Base-by-base conservation (phyloP, 30 jellyfish, hydroid and myxozoan genomes). In the Sanderia malayensis region DNA sequence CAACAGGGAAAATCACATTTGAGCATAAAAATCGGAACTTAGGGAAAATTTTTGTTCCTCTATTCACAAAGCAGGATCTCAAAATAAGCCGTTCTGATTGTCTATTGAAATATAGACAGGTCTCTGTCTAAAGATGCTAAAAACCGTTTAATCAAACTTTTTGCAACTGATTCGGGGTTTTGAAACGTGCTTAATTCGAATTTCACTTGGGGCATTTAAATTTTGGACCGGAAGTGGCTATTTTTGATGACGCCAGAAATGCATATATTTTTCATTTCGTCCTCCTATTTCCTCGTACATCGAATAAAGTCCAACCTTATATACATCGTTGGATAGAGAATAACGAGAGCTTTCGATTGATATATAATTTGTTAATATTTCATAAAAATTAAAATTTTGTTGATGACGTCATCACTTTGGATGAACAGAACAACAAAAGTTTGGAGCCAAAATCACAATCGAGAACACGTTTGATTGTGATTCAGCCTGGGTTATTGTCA, bases 141-240 rank as follows among this genome's bases (percentile, higher is more conserved):
- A 60, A 60, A 60, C 73, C 73, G 6, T 60, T 26, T 60, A 60
- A 45, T 60, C 73, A 60, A 60, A 60, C 73, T 60, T 60, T 27
- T 60, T 44, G 45, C 25, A 60, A 60, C 73, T 60, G 73, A 60
- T 60, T 60, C 10, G 44, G 73, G 73, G 73, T 17, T 60, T 60
- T 60, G 73, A 60, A 45, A 60, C 73, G 26, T 60, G 73, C 73
- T 19, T 44, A 45, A 18, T 18, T 60, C 73, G 30, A 60, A 3
- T 60, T 60, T 60, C 73, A 60, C 44, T 60, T 60, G 44, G 73
- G 73, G 73, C 73, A 60, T 60, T 44, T 60, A 18, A 45, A 26
- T 18, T 60, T 26, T 60, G 20, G 20, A 45, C 20, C 46, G 46
- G 73, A 45, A 60, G 26, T 44, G 20, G 73, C 46, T 60, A 31